phyloP scores from a whole-genome alignment of 2,113 vertebrate species.

The Carassius auratus region DNA sequence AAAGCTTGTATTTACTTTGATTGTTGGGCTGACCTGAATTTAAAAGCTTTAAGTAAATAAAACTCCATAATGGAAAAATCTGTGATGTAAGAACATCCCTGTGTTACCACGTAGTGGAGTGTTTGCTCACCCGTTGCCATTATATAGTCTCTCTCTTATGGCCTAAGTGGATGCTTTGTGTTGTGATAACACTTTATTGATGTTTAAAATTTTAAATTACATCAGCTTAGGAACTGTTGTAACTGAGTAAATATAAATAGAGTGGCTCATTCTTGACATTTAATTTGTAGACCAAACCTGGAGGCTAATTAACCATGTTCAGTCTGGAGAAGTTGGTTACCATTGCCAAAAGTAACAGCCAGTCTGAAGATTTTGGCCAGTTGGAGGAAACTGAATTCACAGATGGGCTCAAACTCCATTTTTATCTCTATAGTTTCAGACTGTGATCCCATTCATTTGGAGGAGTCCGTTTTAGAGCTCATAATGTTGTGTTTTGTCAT shows the following conservation, averaged over 20 bases:
- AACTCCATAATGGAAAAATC: constrained; percentile 10
- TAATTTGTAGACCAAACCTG: background rate
- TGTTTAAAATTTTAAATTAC: constrained; percentile 2
- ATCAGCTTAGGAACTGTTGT: background rate
- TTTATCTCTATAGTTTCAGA: background rate
- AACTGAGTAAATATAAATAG: background rate
- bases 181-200: background rate
- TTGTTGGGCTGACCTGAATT: constrained; percentile 12
- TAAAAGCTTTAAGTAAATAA: constrained; percentile 34
- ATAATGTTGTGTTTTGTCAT: background rate
- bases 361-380: background rate
- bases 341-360: background rate
- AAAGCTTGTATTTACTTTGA: background rate
- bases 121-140: background rate
- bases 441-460: no score
- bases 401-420: background rate
- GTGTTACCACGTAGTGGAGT: background rate
- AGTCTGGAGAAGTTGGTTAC: background rate
- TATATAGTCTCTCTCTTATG: background rate
- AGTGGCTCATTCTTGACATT: background rate
- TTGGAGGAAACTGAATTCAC: background rate
- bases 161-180: background rate
- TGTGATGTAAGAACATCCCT: background rate
- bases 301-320: background rate
- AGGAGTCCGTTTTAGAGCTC: background rate